Evolutionary conservation across 2,888 invertebrate species (phyloP).

Genomic region (Miltochrista miniata): DNA sequence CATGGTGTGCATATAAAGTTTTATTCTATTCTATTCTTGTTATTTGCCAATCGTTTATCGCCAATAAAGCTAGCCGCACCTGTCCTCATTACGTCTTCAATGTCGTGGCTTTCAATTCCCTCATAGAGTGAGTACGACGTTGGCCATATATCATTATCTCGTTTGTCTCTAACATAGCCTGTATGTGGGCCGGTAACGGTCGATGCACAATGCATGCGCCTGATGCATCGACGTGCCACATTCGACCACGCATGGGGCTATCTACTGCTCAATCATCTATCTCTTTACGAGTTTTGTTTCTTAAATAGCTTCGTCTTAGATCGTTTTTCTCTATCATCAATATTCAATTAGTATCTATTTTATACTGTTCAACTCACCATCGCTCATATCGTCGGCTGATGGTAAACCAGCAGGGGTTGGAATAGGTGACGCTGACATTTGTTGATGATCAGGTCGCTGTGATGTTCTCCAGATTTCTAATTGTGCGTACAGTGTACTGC

Average conservation of each 20-base stretch:
- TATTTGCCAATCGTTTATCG: conserved; percentile 16
- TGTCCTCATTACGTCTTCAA: conserved; percentile 47
- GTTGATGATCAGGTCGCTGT: conserved; percentile 79
- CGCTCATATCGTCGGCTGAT: conserved; percentile 86
- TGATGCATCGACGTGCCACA: conserved; percentile 71
- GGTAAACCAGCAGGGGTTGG: conserved; percentile 72
- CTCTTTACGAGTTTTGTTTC: conserved; percentile 8
- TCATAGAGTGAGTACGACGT: conserved; percentile 44
- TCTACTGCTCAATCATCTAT: conserved; percentile 35
- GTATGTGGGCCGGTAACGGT: conserved; percentile 77
- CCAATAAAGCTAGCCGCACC: conserved; percentile 21
- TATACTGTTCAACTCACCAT: conserved; percentile 79
- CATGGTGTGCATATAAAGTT: no score
- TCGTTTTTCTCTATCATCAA: no score
- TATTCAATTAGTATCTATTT: no score
- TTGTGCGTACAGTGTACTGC: conserved; percentile 93
- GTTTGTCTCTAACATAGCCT: conserved; percentile 57
- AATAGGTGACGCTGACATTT: conserved; percentile 65
- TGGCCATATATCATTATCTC: conserved; percentile 66
- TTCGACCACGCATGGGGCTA: conserved; percentile 42
- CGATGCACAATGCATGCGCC: conserved; percentile 65
- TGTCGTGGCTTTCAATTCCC: conserved; percentile 49
- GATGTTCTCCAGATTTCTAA: conserved; percentile 89
- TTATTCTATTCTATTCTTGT: no score
- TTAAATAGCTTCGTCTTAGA: no score